Evolutionary conservation across 2,113 vertebrate genomes (phyloP).

Genomic region (Sminthopsis crassicaudata): DNA sequence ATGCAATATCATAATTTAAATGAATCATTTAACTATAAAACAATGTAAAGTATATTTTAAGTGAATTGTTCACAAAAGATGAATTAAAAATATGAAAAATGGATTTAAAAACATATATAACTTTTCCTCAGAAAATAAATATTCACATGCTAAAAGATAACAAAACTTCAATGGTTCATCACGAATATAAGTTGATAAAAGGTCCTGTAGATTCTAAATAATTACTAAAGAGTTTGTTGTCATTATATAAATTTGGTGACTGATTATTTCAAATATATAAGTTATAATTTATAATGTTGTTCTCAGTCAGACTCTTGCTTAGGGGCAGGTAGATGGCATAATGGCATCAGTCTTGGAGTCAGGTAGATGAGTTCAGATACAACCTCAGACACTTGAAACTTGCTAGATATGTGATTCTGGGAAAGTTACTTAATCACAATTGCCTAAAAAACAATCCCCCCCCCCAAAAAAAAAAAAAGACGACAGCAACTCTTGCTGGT

Average conservation of each 20-base stretch:
- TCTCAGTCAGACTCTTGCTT: not conserved
- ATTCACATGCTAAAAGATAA: not conserved
- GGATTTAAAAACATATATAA: constrained; percentile 5
- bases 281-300: not conserved
- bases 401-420: too few relatives aligned
- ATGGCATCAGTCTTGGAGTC: too few relatives aligned
- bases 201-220: constrained; percentile 2
- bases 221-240: not conserved
- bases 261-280: constrained; percentile 9
- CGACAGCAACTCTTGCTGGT: too few relatives aligned
- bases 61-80: constrained; percentile 9
- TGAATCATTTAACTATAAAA: constrained; percentile 35
- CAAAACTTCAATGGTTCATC: not conserved
- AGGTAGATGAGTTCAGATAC: too few relatives aligned
- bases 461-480: too few relatives aligned
- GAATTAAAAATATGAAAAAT: constrained; percentile 1
- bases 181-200: not conserved
- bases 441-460: too few relatives aligned
- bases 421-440: too few relatives aligned
- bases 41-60: constrained; percentile 39
- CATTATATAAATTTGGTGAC: constrained; percentile 15
- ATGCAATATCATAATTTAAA: constrained; percentile 29
- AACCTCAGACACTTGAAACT: too few relatives aligned
- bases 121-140: constrained; percentile 26
- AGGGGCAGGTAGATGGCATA: too few relatives aligned